These are phyloP conservation scores for Campylomormyrus numenius DNA, from an alignment of 2,113 vertebrate genomes.

Conservation along the genomic window DNA sequence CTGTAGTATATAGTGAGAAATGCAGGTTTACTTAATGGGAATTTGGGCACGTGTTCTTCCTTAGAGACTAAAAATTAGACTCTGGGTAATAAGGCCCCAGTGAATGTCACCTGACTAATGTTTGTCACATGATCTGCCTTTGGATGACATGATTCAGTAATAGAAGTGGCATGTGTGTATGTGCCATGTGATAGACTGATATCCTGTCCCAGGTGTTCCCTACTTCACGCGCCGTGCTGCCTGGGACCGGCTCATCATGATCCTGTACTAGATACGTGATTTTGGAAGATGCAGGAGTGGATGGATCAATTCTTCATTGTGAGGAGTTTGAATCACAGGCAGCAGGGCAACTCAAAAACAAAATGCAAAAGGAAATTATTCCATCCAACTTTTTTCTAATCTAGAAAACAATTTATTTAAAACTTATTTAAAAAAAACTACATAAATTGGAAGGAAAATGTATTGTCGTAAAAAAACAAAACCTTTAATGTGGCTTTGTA, in stretches of 20 bases:
- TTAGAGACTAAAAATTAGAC: background rate
- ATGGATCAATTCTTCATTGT: background rate
- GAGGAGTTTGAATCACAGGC: background rate
- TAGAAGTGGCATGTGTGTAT: background rate
- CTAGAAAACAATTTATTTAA: background rate
- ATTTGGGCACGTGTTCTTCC: background rate
- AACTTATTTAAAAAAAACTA: background rate
- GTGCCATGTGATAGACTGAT: background rate
- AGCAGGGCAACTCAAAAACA: background rate
- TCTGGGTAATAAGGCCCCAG: background rate
- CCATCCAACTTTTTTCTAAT: background rate
- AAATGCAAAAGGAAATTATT: background rate
- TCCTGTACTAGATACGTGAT: background rate
- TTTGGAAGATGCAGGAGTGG: background rate
- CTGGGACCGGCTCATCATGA: background rate
- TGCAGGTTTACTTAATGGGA: background rate
- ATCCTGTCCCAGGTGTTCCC: background rate
- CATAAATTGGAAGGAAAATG: background rate
- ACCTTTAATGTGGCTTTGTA: background rate
- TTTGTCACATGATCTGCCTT: background rate
- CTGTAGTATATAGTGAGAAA: background rate
- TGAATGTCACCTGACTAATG: background rate
- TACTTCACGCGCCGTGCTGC: background rate
- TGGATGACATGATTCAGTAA: background rate
- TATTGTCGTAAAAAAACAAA: background rate